A percentile compares a stretch with the other conserved stretches of the same genome.
phyloP scores from a whole-genome alignment of 2,888 invertebrate species.

The Coleophora flavipennella region DNA sequence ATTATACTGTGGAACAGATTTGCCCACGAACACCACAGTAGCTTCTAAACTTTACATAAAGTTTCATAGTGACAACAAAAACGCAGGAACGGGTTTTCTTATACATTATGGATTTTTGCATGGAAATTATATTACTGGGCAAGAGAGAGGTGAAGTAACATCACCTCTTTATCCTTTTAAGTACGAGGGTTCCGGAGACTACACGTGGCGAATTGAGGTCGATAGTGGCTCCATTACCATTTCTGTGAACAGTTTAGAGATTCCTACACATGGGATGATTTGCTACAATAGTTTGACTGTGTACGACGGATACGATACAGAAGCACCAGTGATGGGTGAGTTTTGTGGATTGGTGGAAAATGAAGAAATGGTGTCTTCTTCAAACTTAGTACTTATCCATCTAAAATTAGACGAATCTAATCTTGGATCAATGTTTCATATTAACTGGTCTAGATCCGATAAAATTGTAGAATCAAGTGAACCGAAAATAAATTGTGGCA shows the following conservation, averaged over 20 bases:
- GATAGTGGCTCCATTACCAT: conserved; percentile 30
- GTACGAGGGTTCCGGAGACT: conserved; percentile 53
- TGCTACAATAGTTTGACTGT: conserved; percentile 59
- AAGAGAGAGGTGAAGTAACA: conserved; percentile 76
- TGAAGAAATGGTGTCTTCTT: conserved; percentile 58
- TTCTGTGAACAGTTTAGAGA: conserved; percentile 35
- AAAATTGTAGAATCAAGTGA: conserved; percentile 11
- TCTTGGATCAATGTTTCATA: conserved; percentile 51
- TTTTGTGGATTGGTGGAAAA: conserved; percentile 64
- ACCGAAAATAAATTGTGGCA: conserved; percentile 42
- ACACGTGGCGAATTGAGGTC: conserved; percentile 77
- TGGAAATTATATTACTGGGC: conserved; percentile 78
- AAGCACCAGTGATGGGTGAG: conserved; percentile 69
- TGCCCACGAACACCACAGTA: conserved; percentile 75
- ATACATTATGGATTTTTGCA: conserved; percentile 80
- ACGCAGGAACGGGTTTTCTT: conserved; percentile 80
- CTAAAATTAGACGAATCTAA: conserved; percentile 54
- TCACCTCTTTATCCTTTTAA: conserved; percentile 83
- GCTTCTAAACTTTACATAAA: conserved; percentile 78
- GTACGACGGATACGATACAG: conserved; percentile 82
- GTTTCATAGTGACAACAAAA: conserved; percentile 78
- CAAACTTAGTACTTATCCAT: conserved; percentile 76
- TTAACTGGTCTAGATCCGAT: conserved; percentile 37
- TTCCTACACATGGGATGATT: conserved; percentile 31
- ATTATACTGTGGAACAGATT: conserved; percentile 79